phyloP scores from a whole-genome alignment of 2,113 vertebrate genomes.

The Odocoileus hemionus region DNA sequence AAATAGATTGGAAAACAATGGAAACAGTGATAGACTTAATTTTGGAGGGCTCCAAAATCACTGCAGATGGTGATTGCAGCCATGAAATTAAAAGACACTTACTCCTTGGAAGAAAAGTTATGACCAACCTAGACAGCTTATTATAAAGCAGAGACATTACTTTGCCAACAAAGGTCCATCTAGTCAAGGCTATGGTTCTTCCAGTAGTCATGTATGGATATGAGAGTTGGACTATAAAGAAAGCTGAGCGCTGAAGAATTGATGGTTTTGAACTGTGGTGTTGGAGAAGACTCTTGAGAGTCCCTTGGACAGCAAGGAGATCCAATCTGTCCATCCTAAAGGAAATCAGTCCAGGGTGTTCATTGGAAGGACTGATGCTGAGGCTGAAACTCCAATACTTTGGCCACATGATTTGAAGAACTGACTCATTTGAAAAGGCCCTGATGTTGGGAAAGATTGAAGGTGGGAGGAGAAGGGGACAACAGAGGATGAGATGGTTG shows the following conservation, averaged over 20 bases:
- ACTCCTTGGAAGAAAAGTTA: background rate
- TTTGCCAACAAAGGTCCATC: background rate
- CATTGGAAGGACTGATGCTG: background rate
- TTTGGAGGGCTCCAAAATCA: background rate
- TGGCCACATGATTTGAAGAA: background rate
- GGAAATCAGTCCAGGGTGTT: background rate
- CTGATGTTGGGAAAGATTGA: background rate
- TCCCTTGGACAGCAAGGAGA: background rate
- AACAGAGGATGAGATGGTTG: background rate
- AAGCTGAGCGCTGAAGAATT: background rate
- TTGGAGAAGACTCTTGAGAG: background rate
- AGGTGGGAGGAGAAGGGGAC: background rate
- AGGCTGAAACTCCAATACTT: background rate
- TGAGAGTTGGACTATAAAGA: background rate
- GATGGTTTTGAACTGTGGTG: background rate
- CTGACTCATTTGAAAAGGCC: background rate
- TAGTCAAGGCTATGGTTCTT: background rate
- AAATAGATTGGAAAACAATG: background rate
- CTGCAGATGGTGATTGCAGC: background rate
- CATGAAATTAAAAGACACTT: background rate
- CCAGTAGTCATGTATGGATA: background rate
- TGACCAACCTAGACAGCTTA: background rate
- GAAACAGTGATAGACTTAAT: background rate
- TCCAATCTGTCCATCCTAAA: background rate
- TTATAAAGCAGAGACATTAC: background rate